Evolutionary conservation across 2,113 vertebrate genomes (phyloP).

Genomic region (Hyla sarda): DNA sequence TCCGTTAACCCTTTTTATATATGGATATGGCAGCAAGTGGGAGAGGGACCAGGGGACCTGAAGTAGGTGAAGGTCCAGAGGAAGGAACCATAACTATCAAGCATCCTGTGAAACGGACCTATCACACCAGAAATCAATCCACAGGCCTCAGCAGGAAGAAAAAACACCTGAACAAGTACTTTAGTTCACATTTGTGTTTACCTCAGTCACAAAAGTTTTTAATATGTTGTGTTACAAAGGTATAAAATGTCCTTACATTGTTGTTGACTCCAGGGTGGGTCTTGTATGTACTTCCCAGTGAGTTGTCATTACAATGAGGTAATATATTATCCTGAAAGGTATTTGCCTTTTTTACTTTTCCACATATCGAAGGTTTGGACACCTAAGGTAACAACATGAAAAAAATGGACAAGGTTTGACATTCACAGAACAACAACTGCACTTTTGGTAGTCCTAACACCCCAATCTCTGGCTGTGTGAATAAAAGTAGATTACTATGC

Average conservation of each 20-base stretch:
- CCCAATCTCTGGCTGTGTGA: no score
- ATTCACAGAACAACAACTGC: background rate
- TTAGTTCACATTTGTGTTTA: background rate
- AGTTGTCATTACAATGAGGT: constrained; percentile 70
- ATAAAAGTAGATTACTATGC: no score
- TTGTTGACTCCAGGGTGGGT: constrained; percentile 76
- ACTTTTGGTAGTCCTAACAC: background rate
- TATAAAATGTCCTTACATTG: constrained; percentile 69
- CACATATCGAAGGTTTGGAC: constrained; percentile 87
- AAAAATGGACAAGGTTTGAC: background rate
- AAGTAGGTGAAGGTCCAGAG: no score
- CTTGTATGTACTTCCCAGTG: constrained; percentile 74
- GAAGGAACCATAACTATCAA: no score
- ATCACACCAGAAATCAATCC: background rate
- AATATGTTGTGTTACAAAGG: background rate
- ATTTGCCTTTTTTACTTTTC: constrained; percentile 80
- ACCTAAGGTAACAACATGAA: constrained; percentile 74
- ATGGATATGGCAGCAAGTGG: no score
- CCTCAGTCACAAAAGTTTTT: background rate
- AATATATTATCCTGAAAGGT: constrained; percentile 71
- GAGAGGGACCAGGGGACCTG: no score
- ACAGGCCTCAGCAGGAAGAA: background rate
- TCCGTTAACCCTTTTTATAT: no score
- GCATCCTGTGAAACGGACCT: no score
- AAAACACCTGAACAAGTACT: no score